Conservation (phyloP, 2,113 vertebrate species). For the Asarcornis scutulata region DNA sequence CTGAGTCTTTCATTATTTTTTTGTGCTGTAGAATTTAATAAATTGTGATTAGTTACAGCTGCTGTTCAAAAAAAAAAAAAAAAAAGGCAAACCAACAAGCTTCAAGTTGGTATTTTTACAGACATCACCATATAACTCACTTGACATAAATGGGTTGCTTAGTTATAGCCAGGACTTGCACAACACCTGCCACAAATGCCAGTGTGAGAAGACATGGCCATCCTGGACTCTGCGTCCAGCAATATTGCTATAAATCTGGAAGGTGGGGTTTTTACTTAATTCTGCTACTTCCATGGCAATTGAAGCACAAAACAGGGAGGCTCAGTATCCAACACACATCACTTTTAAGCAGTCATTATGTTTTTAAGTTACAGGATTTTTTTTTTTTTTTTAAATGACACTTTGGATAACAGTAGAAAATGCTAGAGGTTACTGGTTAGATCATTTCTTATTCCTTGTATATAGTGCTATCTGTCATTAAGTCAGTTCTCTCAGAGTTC, state of each 20-base stretch:
- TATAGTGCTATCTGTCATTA: neutral
- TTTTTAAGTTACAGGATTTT: neutral
- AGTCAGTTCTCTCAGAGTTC: neutral
- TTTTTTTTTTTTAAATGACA: neutral
- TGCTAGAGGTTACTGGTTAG: neutral
- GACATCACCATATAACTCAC: too few species aligned
- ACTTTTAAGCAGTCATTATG: neutral
- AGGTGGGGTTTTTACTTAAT: neutral
- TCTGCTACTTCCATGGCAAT: neutral
- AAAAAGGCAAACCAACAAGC: fast-evolving
- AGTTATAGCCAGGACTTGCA: neutral
- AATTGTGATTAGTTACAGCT: neutral
- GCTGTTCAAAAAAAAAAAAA: neutral
- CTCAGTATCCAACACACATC: neutral
- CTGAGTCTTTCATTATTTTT: neutral
- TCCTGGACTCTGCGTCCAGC: neutral
- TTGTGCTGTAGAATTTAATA: neutral
- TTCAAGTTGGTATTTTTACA: neutral
- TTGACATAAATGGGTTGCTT: neutral
- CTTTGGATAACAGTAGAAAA: neutral
- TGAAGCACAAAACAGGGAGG: neutral
- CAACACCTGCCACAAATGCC: too few species aligned
- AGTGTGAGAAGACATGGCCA: fast-evolving
- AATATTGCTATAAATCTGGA: neutral
- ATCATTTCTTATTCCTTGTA: neutral